phyloP scores from a whole-genome alignment of 2,888 invertebrate genomes.

The Patella depressa region DNA sequence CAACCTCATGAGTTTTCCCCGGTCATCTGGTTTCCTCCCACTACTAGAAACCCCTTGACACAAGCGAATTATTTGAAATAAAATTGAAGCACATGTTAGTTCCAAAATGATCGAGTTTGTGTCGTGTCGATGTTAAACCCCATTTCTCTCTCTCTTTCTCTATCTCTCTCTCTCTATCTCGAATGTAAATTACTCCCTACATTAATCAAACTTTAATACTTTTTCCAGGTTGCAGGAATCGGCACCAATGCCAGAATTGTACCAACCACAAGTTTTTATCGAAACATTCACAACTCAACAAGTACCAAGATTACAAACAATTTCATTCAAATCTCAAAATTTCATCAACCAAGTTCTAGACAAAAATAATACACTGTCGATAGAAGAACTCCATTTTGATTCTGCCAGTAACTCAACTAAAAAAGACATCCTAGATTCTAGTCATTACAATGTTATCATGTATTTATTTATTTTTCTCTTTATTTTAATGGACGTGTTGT shows the following conservation, averaged over 20 bases:
- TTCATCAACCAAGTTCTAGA: neutral
- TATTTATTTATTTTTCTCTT: slow-evolving; percentile 57
- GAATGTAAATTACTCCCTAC: too few relatives aligned
- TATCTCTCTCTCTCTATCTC: too few relatives aligned
- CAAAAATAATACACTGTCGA: neutral
- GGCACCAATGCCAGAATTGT: neutral
- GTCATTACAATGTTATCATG: slow-evolving; percentile 32
- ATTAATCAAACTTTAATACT: neutral
- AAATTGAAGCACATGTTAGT: too few relatives aligned
- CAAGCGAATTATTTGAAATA: too few relatives aligned
- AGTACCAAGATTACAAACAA: neutral
- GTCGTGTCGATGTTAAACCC: too few relatives aligned
- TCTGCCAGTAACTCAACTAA: neutral
- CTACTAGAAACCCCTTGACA: too few relatives aligned
- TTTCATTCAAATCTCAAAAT: slow-evolving; percentile 1
- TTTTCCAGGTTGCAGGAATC: neutral
- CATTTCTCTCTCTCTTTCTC: too few relatives aligned
- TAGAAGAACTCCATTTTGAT: neutral
- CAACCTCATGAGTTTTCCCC: too few relatives aligned
- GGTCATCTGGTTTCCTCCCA: too few relatives aligned
- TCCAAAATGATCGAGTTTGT: too few relatives aligned
- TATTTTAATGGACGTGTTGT: slow-evolving; percentile 51
- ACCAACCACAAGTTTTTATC: neutral
- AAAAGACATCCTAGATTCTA: neutral
- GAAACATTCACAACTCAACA: neutral